phyloP scores from a whole-genome alignment of 2,113 vertebrate genomes.

The Chiloscyllium plagiosum region DNA sequence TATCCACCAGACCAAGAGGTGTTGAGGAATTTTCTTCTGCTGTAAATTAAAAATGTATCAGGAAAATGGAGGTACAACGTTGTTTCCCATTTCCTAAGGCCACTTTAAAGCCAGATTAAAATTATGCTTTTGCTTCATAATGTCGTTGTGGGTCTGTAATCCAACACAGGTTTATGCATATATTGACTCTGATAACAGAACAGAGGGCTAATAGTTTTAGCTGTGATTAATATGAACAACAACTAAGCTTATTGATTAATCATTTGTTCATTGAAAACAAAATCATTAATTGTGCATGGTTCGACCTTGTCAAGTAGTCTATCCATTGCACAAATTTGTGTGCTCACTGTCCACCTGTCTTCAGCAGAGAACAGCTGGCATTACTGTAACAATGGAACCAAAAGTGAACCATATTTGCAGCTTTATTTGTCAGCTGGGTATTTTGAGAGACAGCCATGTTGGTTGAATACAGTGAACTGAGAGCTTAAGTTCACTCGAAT shows the following conservation, averaged over 20 bases:
- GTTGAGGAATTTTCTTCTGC: neutral
- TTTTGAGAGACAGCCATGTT: neutral
- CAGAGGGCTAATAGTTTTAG: neutral
- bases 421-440: neutral
- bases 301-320: neutral
- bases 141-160: neutral
- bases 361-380: neutral
- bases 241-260: neutral
- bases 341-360: neutral
- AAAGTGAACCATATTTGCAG: neutral
- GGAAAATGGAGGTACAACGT: neutral
- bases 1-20: neutral
- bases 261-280: neutral
- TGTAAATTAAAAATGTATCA: neutral
- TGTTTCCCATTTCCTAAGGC: neutral
- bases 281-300: neutral
- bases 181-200: neutral
- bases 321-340: neutral
- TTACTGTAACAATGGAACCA: neutral
- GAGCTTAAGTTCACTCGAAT: neutral
- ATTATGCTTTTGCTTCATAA: neutral
- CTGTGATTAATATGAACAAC: neutral
- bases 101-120: neutral
- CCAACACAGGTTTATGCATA: too few species aligned
- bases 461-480: neutral